Base-by-base conservation (phyloP, 2,113 vertebrate species). In the Naja naja region DNA sequence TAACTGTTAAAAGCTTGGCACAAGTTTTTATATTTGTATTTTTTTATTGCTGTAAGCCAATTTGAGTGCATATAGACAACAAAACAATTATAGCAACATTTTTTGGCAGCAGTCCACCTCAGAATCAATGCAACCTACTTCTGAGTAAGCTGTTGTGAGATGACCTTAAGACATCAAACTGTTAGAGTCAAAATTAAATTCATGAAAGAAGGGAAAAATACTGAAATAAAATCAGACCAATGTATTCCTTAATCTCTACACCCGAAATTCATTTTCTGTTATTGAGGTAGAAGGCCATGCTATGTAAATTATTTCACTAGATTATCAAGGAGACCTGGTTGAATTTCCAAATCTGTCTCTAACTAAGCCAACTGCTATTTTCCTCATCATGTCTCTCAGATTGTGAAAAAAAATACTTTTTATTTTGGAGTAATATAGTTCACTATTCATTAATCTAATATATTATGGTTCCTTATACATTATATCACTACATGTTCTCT, bases 201-300 rank as follows among this genome's bases (percentile, higher is more conserved):
- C 90, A 4, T 56, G 89, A 93, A 92, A 34, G 6, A 90, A 93
- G 91, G 90, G 34, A 87, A 96, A 23, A 43, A 1, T 94, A 89
- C 89, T 94, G 91, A 96, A 97, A 95, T 47, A 88, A 93, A 90
- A 81, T 18, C 69, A 94, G 86, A 5, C 0, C 94, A 49, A 89
- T 30, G 0, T 87, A 64, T 93, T 94, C 69, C 91, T 95, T 94
- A 96, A 96, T 60, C 27, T 88, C 64, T 96, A 88, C 88, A 87
- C 85, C 89, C 87, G 88, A 94, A 93, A 94, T 91, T 5, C 93
- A 6, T 3, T 5, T 88, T 89, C 85, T 90, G 3, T 95, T 95
- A 92, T 39, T 89, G 91, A 93, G 86, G 94, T 94, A 88, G 1
- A 95, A 39, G 95, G 22, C 1, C 95, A 55, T 96, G 92, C 91